phyloP scores from a whole-genome alignment of 2,797 vertebrate genomes.

The Molossus alvarezi region DNA sequence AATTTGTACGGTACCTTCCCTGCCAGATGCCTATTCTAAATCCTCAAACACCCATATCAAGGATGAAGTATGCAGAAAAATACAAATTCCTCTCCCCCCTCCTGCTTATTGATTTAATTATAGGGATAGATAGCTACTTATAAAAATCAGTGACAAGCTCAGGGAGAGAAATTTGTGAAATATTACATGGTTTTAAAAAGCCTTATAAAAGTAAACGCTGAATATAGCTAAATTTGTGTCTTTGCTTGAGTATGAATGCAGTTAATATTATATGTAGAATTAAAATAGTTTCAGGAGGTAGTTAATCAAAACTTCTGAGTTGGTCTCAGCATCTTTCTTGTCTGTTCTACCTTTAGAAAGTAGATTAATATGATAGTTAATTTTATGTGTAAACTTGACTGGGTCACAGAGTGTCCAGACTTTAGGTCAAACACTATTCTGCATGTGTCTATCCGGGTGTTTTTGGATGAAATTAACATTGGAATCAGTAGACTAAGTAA shows the following conservation, averaged over 20 bases:
- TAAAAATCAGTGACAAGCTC: slow-evolving; percentile 40
- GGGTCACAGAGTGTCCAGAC: background rate
- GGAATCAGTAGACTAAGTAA: background rate
- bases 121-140: background rate
- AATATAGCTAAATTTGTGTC: slow-evolving; percentile 16
- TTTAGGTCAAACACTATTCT: background rate
- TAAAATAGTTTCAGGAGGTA: background rate
- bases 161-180: slow-evolving; percentile 31
- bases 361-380: background rate
- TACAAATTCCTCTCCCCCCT: background rate
- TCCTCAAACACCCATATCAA: background rate
- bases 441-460: background rate
- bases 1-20: background rate
- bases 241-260: slow-evolving; percentile 25
- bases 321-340: slow-evolving; percentile 1
- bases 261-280: slow-evolving; percentile 32
- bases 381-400: background rate
- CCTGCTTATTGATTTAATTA: slow-evolving; percentile 18
- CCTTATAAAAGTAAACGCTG: background rate
- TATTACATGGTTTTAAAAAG: slow-evolving; percentile 4
- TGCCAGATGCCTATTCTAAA: slow-evolving; percentile 57
- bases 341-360: background rate
- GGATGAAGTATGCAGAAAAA: background rate
- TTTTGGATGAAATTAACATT: background rate
- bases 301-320: slow-evolving; percentile 22